Evolutionary conservation across 2,113 vertebrate genomes (phyloP).

Genomic region (Crotalus helleri): DNA sequence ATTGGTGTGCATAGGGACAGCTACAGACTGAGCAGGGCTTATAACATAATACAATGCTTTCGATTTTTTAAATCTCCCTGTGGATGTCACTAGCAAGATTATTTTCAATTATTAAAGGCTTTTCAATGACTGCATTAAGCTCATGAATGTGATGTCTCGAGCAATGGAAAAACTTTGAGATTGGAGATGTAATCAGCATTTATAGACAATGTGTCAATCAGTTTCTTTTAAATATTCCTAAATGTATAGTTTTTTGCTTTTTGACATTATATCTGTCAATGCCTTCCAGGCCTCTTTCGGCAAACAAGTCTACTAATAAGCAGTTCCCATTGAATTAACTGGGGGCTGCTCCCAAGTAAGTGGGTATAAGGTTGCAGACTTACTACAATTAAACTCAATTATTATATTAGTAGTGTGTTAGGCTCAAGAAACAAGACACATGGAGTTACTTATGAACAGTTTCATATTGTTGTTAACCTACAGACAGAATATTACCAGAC

Average conservation of each 20-base stretch:
- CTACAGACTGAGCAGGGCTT: not conserved
- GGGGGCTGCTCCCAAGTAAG: not conserved
- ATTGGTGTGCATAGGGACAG: not conserved
- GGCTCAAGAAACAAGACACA: not conserved
- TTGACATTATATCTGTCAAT: not conserved
- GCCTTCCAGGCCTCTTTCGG: not conserved
- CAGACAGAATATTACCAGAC: not conserved
- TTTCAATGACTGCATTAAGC: not conserved
- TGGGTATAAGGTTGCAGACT: not conserved
- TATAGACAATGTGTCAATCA: conserved; percentile 25
- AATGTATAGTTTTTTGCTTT: not conserved
- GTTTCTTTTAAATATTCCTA: conserved; percentile 2
- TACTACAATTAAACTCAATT: not conserved
- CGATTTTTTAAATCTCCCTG: not conserved
- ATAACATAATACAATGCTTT: not conserved
- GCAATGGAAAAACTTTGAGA: conserved; percentile 1
- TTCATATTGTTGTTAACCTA: not conserved
- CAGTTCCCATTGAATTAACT: not conserved
- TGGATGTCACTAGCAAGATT: not conserved
- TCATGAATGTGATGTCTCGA: not conserved
- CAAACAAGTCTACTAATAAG: not conserved
- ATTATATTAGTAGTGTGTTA: not conserved
- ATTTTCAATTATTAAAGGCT: not conserved
- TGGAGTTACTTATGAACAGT: not conserved
- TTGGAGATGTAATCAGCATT: rapidly evolving